These are phyloP conservation scores for Timema podura DNA, from an alignment of 2,888 invertebrate genomes.

Conservation along the genomic window DNA sequence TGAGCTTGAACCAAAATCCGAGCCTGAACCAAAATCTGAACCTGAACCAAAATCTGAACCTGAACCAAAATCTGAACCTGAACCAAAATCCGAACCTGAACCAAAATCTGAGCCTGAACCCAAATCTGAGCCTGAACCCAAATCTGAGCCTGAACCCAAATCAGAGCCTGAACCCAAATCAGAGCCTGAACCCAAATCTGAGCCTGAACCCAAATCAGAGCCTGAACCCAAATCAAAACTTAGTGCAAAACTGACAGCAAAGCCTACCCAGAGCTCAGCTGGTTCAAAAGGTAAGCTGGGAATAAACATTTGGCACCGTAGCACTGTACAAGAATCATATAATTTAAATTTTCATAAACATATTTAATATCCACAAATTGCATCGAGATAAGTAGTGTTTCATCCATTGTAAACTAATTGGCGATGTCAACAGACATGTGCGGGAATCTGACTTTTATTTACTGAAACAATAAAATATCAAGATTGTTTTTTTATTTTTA, in stretches of 20 bases:
- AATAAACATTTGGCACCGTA: too few species aligned
- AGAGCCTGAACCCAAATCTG: slow-evolving; percentile 46
- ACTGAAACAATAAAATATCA: too few species aligned
- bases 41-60: slow-evolving; percentile 46
- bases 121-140: slow-evolving; percentile 44
- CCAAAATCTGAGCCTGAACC: slow-evolving; percentile 47
- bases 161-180: slow-evolving; percentile 44
- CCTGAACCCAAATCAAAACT: slow-evolving; percentile 46
- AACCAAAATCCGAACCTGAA: slow-evolving; percentile 41
- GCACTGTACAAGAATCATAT: too few species aligned
- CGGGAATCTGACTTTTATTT: too few species aligned
- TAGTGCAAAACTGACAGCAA: slow-evolving; percentile 43
- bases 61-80: slow-evolving; percentile 44
- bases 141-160: slow-evolving; percentile 43
- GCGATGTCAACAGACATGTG: too few species aligned
- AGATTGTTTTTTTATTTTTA: too few species aligned
- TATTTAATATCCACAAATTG: too few species aligned
- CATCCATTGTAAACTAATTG: too few species aligned
- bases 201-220: slow-evolving; percentile 41
- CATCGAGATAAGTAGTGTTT: too few species aligned
- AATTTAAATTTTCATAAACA: too few species aligned
- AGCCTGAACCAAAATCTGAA: slow-evolving; percentile 42
- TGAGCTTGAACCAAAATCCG: slow-evolving; percentile 34
- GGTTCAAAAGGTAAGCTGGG: too few species aligned
- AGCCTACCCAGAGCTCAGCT: too few species aligned